A percentile compares a stretch with the other conserved stretches of the same genome.
Evolutionary conservation across 2,797 vertebrate genomes (phyloP).

Genomic region (Poeciliopsis paucimaculata): DNA sequence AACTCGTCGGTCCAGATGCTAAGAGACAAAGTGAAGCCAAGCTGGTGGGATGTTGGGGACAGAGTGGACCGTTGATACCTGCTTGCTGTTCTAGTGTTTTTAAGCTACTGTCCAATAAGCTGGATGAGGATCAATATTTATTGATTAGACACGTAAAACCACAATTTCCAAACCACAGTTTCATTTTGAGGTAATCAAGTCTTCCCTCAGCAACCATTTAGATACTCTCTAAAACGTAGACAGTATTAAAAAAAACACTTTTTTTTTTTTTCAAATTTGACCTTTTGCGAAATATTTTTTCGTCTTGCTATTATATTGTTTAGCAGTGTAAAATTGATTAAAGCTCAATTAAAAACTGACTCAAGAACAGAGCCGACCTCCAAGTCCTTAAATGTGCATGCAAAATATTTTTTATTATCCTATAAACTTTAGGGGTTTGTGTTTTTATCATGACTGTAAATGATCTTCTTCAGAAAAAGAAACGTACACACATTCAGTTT

Average conservation of each 20-base stretch:
- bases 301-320: too few relatives aligned
- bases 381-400: not conserved
- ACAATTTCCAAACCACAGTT: not conserved
- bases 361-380: not conserved
- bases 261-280: not conserved
- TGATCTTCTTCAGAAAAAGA: not conserved
- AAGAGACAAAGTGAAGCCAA: too few relatives aligned
- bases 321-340: too few relatives aligned
- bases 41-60: too few relatives aligned
- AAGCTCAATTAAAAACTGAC: too few relatives aligned
- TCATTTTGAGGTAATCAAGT: not conserved
- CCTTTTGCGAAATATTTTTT: not conserved
- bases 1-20: too few relatives aligned
- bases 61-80: too few relatives aligned
- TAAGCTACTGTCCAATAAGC: not conserved
- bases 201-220: not conserved
- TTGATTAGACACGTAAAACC: not conserved
- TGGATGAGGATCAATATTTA: not conserved
- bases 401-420: too few relatives aligned
- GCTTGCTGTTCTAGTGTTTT: not conserved
- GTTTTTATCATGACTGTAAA: not conserved
- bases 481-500: not conserved
- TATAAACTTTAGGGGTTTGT: not conserved
- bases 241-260: too few relatives aligned
- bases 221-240: too few relatives aligned